A percentile compares a stretch with the other conserved stretches of the same genome.
phyloP scores from a whole-genome alignment of 2,888 invertebrate species.

The Eulithis prunata region DNA sequence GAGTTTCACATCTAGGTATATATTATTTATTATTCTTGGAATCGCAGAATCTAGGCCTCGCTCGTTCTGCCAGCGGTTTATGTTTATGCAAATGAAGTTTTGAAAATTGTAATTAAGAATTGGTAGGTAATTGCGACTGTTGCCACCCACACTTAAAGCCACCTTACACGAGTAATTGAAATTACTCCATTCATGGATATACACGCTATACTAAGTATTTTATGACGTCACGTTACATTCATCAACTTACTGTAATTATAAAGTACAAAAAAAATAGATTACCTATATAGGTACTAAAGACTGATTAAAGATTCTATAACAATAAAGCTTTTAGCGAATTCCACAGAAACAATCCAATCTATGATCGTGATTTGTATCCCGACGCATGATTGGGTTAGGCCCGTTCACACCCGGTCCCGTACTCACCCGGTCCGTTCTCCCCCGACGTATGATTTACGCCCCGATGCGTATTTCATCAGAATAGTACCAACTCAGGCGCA shows the following conservation, averaged over 20 bases:
- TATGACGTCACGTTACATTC: background rate
- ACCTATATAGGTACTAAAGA: too few species aligned
- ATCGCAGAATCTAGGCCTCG: constrained; percentile 58
- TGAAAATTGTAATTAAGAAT: constrained; percentile 61
- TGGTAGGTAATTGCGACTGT: constrained; percentile 57
- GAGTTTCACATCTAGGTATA: constrained; percentile 32
- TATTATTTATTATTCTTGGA: constrained; percentile 1
- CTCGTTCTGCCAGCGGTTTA: constrained; percentile 66
- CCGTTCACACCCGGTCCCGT: too few species aligned
- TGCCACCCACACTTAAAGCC: constrained; percentile 59
- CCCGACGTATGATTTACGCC: too few species aligned
- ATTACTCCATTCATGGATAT: too few species aligned
- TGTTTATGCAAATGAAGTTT: constrained; percentile 68
- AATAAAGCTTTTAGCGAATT: too few species aligned
- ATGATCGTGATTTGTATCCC: too few species aligned
- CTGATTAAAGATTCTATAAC: too few species aligned
- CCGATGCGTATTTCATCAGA: constrained; percentile 47
- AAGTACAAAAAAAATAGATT: too few species aligned
- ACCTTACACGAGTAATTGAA: constrained; percentile 14
- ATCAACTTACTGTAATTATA: background rate
- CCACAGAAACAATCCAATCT: too few species aligned
- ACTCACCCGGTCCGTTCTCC: too few species aligned
- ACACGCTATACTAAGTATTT: too few species aligned
- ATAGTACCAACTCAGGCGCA: constrained; percentile 50
- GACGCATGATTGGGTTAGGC: too few species aligned